Evolutionary conservation across 2,888 invertebrate genomes (phyloP).

Genomic region (Drosophila mettleri): DNA sequence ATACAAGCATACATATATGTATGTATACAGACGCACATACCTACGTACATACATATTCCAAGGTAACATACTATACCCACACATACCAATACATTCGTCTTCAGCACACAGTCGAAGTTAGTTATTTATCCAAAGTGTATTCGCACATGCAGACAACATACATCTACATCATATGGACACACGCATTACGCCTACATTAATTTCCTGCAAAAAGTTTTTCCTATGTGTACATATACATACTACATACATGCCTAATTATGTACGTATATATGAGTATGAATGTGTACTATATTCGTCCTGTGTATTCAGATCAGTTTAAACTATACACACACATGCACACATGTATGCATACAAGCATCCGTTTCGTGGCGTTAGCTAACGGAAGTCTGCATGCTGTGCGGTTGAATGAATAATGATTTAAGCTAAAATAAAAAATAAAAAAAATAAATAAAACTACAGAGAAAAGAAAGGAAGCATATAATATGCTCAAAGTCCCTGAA

Average conservation of each 20-base stretch:
- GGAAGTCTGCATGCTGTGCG: constrained; percentile 21
- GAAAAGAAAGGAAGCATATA: constrained; percentile 12
- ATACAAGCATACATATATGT: not conserved
- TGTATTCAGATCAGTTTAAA: not conserved
- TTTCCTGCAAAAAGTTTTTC: too few species aligned
- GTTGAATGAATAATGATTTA: constrained; percentile 37
- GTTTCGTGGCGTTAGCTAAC: constrained; percentile 5
- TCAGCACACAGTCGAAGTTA: not conserved
- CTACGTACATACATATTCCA: not conserved
- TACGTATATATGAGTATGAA: not conserved
- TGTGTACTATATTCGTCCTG: not conserved
- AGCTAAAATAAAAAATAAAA: constrained; percentile 5
- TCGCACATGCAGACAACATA: too few species aligned
- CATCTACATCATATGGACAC: too few species aligned
- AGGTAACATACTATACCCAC: too few species aligned
- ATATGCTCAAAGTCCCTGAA: constrained; percentile 17
- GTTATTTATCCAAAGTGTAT: too few species aligned
- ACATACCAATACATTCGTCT: not conserved
- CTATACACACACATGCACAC: not conserved
- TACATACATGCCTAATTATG: not conserved
- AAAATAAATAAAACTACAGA: not conserved
- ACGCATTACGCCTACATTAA: too few species aligned
- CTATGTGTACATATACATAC: too few species aligned
- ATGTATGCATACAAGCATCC: constrained; percentile 1
- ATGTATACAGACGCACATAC: not conserved